Percentiles rank a stretch among this genome's conserved stretches.
phyloP scores from a whole-genome alignment of 2,797 vertebrate genomes.

The Urosaurus nigricauda region DNA sequence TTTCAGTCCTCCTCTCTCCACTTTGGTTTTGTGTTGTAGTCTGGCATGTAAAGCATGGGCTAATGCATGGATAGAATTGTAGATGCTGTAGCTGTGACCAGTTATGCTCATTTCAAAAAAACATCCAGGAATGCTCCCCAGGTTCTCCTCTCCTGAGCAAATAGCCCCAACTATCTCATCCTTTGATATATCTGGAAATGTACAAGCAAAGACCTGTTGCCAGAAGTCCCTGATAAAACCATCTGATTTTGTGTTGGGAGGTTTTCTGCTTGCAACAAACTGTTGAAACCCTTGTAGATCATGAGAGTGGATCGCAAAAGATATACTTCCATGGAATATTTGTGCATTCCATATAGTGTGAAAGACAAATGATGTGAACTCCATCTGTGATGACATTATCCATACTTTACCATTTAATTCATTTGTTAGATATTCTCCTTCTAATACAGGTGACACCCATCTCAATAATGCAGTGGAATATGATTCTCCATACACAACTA shows the following conservation, averaged over 20 bases:
- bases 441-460: background rate
- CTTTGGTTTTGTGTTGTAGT: too few relatives aligned
- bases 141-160: conserved; percentile 11
- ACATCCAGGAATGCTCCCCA: background rate
- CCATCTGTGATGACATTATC: too few relatives aligned
- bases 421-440: background rate
- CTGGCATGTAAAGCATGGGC: conserved; percentile 16
- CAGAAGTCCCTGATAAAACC: too few relatives aligned
- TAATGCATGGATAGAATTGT: conserved; percentile 20
- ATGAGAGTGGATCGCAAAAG: background rate
- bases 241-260: background rate
- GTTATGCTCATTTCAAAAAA: conserved; percentile 34
- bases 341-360: conserved; percentile 12
- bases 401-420: conserved; percentile 1
- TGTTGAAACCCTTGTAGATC: background rate
- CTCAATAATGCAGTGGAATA: background rate
- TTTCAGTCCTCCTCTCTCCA: background rate
- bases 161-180: background rate
- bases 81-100: conserved; percentile 30
- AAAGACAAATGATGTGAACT: too few relatives aligned
- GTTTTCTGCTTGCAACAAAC: background rate
- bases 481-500: conserved; percentile 25
- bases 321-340: conserved; percentile 6
- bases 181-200: background rate
- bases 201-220: conserved; percentile 12